phyloP scores from a whole-genome alignment of 2,888 invertebrate genomes.

The Polyploca ridens region DNA sequence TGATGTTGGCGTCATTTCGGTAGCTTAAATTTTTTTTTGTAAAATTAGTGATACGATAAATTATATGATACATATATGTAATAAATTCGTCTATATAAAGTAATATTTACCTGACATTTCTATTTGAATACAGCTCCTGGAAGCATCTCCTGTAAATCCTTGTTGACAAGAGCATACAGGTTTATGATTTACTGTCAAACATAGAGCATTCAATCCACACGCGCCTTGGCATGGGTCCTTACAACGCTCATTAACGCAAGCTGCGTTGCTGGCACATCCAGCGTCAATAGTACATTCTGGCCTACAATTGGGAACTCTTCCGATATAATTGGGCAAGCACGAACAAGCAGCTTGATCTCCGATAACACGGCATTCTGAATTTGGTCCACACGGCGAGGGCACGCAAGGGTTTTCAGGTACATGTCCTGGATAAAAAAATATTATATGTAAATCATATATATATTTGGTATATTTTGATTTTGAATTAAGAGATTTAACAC shows the following conservation, averaged over 20 bases:
- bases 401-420: constrained; percentile 87
- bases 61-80: too few relatives aligned
- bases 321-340: constrained; percentile 91
- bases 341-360: constrained; percentile 94
- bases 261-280: constrained; percentile 92
- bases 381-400: constrained; percentile 93
- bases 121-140: constrained; percentile 86
- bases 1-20: constrained; percentile 86
- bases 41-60: constrained; percentile 15
- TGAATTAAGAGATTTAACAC: too few relatives aligned
- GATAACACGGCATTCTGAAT: constrained; percentile 92
- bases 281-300: constrained; percentile 92
- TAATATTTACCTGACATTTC: constrained; percentile 69
- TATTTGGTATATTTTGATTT: too few relatives aligned
- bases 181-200: constrained; percentile 93
- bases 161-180: constrained; percentile 92
- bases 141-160: constrained; percentile 92
- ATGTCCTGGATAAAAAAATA: constrained; percentile 42
- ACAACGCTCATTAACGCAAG: constrained; percentile 92
- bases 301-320: constrained; percentile 93
- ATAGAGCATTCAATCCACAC: constrained; percentile 92
- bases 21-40: constrained; percentile 70
- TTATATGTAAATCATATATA: neutral
- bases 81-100: too few relatives aligned
- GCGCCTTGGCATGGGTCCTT: constrained; percentile 91